Conservation (phyloP, 2,797 vertebrate genomes). For the Remorina albescens region DNA sequence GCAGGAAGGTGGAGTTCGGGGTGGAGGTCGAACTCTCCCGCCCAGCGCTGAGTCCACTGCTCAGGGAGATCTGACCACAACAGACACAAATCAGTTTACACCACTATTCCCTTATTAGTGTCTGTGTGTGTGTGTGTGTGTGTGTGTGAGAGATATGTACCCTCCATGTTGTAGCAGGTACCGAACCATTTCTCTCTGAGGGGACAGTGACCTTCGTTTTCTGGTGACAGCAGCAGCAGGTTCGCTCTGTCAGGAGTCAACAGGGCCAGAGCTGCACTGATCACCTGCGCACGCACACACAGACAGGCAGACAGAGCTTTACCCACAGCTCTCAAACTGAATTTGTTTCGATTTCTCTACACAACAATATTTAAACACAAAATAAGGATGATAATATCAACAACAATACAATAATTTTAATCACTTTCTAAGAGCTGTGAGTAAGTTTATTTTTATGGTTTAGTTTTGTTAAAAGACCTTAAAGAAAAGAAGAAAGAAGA, state of each 20-base stretch:
- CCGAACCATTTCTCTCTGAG: conserved; percentile 94
- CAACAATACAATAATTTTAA: too few relatives aligned
- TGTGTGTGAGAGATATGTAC: conserved; percentile 72
- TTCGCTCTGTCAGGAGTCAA: conserved; percentile 91
- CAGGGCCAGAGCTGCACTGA: conserved; percentile 86
- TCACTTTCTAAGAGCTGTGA: too few relatives aligned
- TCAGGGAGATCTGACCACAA: conserved; percentile 85
- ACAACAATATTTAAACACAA: too few relatives aligned
- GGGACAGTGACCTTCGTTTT: conserved; percentile 90
- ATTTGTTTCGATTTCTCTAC: too few relatives aligned
- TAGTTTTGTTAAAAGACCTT: too few relatives aligned
- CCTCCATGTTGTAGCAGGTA: conserved; percentile 91
- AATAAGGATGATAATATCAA: too few relatives aligned
- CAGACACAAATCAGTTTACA: not conserved
- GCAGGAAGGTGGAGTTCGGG: conserved; percentile 91
- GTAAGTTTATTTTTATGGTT: too few relatives aligned
- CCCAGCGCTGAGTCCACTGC: conserved; percentile 89
- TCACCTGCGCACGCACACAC: conserved; percentile 82
- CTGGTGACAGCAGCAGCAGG: conserved; percentile 92
- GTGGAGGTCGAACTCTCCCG: conserved; percentile 88
- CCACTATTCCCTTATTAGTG: not conserved
- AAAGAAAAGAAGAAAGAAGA: too few relatives aligned
- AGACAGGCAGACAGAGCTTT: too few relatives aligned
- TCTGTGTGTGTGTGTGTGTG: conserved; percentile 18
- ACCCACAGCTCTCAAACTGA: too few relatives aligned